Base-by-base conservation (phyloP, 2,888 invertebrate species). In the Acanthacorydalis orientalis region DNA sequence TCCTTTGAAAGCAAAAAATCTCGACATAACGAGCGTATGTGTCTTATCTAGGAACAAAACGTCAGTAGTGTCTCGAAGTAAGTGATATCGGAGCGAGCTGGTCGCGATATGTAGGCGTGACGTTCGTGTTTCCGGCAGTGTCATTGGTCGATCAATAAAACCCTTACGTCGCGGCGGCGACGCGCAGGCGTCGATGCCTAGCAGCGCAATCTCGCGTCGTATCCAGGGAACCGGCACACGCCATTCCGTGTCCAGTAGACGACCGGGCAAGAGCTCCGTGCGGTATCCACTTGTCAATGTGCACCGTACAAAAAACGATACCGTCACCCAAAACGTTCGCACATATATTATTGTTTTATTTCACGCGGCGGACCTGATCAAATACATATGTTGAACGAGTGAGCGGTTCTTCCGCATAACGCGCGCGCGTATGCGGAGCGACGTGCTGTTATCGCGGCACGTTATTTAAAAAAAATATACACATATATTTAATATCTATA, bases 221-320 rank as follows among this genome's bases (percentile, higher is more conserved):
- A n/a, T n/a, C 37, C n/a, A n/a, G 12, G 37, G 37, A n/a, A 37
- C 12, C 37, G 37, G 39, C 39, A 39, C 39, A 37, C 57, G 57
- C 61, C 62, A 63, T 63, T 60, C 59, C 56, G 55, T 57, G 59
- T 56, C 59, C 57, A 59, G 60, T 44, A 15, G 44, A 44, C 37
- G 44, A 35, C 44, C 35, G 35, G 35, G 44, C 35, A 44, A 31
- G 44, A 44, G 23, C 23, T 23, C 6, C 23, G 23, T 23, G 23
- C 23, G 23, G 23, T 23, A 23, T 23, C n/a, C 23, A 23, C 23
- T 23, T 23, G 23, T 23, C 23, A 23, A 23, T 23, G 23, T 23
- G 23, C 23, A 23, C 23, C 23, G 23, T 23, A 23, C 23, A 23
- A 23, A 23, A 23, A 23, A 23, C 23, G 23, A 23, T 23, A 23